phyloP scores from a whole-genome alignment of 2,888 invertebrate genomes.

The Hypsopygia costalis region DNA sequence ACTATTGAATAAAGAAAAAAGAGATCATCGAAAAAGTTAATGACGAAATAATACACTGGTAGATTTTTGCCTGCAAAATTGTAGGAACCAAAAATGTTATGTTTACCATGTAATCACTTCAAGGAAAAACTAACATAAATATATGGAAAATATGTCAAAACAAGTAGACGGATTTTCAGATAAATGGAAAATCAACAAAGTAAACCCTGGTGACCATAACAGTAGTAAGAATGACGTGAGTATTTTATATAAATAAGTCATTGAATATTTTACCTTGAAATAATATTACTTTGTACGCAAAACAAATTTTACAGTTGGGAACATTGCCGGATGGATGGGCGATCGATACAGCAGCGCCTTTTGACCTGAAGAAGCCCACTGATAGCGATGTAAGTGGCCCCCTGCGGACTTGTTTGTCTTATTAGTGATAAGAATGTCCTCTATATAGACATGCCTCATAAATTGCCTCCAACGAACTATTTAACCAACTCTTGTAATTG shows the following conservation, averaged over 20 bases:
- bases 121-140: background rate
- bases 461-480: slow-evolving; percentile 20
- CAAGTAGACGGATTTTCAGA: slow-evolving; percentile 2
- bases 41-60: too few relatives aligned
- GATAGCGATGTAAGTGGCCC: slow-evolving; percentile 75
- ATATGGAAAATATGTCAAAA: slow-evolving; percentile 6
- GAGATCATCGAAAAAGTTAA: too few relatives aligned
- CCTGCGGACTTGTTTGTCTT: slow-evolving; percentile 68
- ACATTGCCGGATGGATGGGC: slow-evolving; percentile 69
- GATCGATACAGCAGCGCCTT: slow-evolving; percentile 64
- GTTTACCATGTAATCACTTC: background rate
- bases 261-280: slow-evolving; percentile 1
- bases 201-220: background rate
- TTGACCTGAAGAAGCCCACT: slow-evolving; percentile 57
- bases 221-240: slow-evolving; percentile 1
- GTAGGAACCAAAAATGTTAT: slow-evolving; percentile 1
- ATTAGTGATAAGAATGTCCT: slow-evolving; percentile 42
- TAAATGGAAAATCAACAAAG: background rate
- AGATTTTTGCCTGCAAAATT: too few relatives aligned
- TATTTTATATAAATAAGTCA: slow-evolving; percentile 1
- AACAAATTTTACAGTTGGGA: slow-evolving; percentile 43
- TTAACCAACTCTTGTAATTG: slow-evolving; percentile 32
- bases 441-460: slow-evolving; percentile 32
- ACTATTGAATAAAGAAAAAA: too few relatives aligned
- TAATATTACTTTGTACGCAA: background rate